phyloP scores from a whole-genome alignment of 2,113 vertebrate species.

The Lichenostomus cassidix region DNA sequence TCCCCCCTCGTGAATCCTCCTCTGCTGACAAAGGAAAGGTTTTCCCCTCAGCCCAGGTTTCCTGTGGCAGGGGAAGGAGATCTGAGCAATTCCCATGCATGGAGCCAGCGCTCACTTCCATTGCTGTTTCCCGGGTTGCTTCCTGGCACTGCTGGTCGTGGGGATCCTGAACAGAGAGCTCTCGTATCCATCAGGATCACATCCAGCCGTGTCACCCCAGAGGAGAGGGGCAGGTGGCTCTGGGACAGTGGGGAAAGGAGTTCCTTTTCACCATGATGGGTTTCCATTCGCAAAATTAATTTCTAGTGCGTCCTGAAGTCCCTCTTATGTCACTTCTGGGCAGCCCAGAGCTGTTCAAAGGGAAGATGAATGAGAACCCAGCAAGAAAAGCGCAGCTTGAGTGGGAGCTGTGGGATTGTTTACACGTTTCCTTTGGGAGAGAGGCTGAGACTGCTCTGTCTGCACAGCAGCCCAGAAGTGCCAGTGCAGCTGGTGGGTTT shows the following conservation, averaged over 20 bases:
- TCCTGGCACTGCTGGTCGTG: not conserved
- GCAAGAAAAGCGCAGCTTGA: not conserved
- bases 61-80: not conserved
- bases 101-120: not conserved
- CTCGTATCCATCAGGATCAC: not conserved
- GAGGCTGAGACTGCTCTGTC: not conserved
- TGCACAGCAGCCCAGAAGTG: not conserved
- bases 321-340: not conserved
- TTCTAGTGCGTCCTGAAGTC: not conserved
- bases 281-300: not conserved
- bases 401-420: not conserved
- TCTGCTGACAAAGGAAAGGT: not conserved
- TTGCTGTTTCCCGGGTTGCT: not conserved
- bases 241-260: not conserved
- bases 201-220: not conserved
- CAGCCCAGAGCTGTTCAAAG: not conserved
- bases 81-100: rapidly evolving
- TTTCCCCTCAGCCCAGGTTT: not conserved
- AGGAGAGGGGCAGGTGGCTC: not conserved
- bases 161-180: not conserved
- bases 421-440: not conserved
- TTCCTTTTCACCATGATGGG: not conserved
- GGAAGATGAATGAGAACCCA: not conserved
- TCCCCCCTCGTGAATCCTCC: not conserved
- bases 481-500: not conserved